Evolutionary conservation across 1,140 invertebrate genomes (phyloP), one percentile per base, ranked within the genome.

Genomic region (Radopholus similis): DNA sequence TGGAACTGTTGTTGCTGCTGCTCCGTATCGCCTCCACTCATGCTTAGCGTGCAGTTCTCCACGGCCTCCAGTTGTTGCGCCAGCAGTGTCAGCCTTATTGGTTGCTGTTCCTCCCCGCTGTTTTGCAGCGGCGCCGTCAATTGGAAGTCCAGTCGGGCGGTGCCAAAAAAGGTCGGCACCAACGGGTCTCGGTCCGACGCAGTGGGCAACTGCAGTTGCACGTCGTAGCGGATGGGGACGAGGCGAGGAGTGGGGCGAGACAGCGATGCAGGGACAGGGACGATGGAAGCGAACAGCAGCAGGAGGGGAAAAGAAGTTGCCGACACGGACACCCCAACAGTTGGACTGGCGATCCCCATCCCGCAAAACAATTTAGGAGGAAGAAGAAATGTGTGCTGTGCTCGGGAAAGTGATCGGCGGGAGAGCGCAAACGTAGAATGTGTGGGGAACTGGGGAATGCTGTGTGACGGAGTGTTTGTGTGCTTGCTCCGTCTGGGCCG

Each of bases 181-280:
- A 73, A 51, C 21, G 74, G 74, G 32, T 73, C 72, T 26, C 35
- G 57, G 6, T 56, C 68, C 15, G 72, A 73, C 18, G 73, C 34
- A 11, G 72, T 77, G 44, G 72, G 72, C 18, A 77, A 32, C 38
- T 76, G 72, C 37, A 73, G 26, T 57, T 73, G 72, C 40, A 73
- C 32, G 47, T 73, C 72, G 47, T 73, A 73, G 28, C 72, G 76
- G 26, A 77, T 51, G 47, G 47, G 47, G 6, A 51, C 13, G n/a
- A 51, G 47, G 23, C 47, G n/a, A 23, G n/a, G 47, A 15, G 30
- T 3, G 47, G 47, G 13, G 23, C n/a, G n/a, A n/a, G n/a, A n/a
- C n/a, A n/a, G n/a, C n/a, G n/a, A n/a, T n/a, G n/a, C n/a, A n/a
- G n/a, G n/a, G n/a, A n/a, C n/a, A n/a, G n/a, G n/a, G n/a, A n/a